phyloP scores from a whole-genome alignment of 2,113 vertebrate genomes.

The Protomyctophum bolini region DNA sequence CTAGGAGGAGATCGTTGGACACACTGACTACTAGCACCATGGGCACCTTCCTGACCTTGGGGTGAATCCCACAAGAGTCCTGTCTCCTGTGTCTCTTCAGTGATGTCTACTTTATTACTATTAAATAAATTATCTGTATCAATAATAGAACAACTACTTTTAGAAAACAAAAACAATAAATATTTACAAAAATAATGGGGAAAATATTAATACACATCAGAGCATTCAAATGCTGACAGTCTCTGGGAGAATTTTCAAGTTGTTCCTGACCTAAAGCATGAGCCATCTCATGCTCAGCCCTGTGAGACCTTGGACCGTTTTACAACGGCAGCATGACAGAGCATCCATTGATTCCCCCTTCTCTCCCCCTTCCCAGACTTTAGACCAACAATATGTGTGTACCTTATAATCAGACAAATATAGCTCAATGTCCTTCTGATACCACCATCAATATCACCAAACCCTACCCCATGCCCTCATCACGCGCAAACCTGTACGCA shows the following conservation, averaged over 20 bases:
- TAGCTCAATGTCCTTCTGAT: constrained; percentile 23
- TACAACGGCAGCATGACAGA: constrained; percentile 64
- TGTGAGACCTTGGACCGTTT: constrained; percentile 63
- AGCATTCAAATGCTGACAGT: constrained; percentile 6
- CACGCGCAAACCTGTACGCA: constrained; percentile 51
- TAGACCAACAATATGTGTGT: constrained; percentile 43
- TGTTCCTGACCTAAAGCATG: constrained; percentile 63
- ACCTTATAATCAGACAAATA: constrained; percentile 39
- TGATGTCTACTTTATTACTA: too few relatives aligned
- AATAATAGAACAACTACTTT: too few relatives aligned
- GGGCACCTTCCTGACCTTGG: too few relatives aligned
- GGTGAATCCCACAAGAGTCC: too few relatives aligned
- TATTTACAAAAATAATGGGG: too few relatives aligned
- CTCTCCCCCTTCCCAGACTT: constrained; percentile 37
- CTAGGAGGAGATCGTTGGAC: too few relatives aligned
- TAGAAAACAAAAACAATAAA: too few relatives aligned
- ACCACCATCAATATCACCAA: constrained; percentile 16
- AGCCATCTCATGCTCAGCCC: constrained; percentile 63
- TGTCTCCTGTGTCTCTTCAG: too few relatives aligned
- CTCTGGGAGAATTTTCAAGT: constrained; percentile 57
- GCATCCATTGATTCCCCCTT: constrained; percentile 66
- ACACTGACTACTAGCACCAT: too few relatives aligned
- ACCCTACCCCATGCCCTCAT: constrained; percentile 28
- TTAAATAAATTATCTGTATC: too few relatives aligned
- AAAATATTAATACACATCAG: too few relatives aligned